phyloP scores from a whole-genome alignment of 2,797 vertebrate species.

The Pachyuromys duprasi region DNA sequence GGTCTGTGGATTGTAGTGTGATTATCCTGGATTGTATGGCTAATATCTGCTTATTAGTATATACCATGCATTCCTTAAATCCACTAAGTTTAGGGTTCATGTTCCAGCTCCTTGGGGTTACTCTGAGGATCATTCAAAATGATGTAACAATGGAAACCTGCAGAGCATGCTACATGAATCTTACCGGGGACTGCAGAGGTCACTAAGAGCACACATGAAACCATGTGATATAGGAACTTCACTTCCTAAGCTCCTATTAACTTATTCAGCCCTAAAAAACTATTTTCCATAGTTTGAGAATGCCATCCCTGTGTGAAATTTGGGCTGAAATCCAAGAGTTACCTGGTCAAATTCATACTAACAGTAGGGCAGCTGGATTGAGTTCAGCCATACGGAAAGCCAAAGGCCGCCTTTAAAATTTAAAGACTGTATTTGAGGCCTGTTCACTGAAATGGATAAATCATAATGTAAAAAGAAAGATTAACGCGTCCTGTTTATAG shows the following conservation, averaged over 20 bases:
- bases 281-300: neutral
- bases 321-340: neutral
- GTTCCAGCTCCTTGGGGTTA: neutral
- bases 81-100: neutral
- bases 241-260: neutral
- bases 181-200: neutral
- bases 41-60: too few relatives aligned
- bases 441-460: neutral
- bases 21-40: too few relatives aligned
- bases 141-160: neutral
- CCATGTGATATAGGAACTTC: neutral
- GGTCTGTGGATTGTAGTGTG: too few relatives aligned
- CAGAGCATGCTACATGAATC: neutral
- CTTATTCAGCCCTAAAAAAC: neutral
- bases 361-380: neutral
- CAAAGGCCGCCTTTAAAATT: neutral
- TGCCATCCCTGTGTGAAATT: neutral
- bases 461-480: neutral
- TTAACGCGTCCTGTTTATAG: neutral
- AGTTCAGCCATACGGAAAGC: neutral
- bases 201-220: neutral
- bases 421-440: neutral
- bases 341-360: neutral
- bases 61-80: neutral
- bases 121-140: neutral